Conservation (phyloP, 1,140 invertebrate genomes). For the Aricia agestis region DNA sequence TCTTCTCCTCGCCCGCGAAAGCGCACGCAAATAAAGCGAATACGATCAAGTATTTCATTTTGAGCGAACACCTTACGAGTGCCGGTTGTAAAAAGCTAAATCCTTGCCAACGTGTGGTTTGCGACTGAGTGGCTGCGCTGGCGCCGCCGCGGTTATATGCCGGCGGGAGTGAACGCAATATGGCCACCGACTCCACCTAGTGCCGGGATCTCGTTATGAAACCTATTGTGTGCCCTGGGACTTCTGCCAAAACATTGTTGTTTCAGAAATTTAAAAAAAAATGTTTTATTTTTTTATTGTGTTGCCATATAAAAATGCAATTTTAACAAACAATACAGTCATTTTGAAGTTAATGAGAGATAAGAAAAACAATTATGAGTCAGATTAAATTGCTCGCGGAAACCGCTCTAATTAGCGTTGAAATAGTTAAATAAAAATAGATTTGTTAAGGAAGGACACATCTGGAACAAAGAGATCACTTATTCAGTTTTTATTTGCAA, state of each 20-base stretch:
- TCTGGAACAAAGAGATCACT: not conserved
- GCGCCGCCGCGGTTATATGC: slow-evolving; percentile 18
- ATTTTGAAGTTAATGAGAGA: slow-evolving; percentile 1
- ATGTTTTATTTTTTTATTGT: not conserved
- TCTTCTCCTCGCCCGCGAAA: slow-evolving; percentile 78
- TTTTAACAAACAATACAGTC: not conserved
- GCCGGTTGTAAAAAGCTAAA: slow-evolving; percentile 43
- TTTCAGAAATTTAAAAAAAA: not conserved
- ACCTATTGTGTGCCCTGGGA: slow-evolving; percentile 9
- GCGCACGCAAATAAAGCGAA: slow-evolving; percentile 76
- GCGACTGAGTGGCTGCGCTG: slow-evolving; percentile 19
- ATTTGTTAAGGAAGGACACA: not conserved
- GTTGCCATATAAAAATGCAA: slow-evolving; percentile 4
- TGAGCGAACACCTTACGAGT: slow-evolving; percentile 51
- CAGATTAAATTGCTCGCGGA: slow-evolving; percentile 8
- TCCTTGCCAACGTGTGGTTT: slow-evolving; percentile 15
- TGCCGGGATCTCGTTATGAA: slow-evolving; percentile 7
- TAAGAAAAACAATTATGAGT: slow-evolving; percentile 5
- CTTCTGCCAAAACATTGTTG: not conserved
- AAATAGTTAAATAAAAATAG: not conserved
- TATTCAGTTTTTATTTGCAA: not conserved
- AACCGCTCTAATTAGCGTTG: not conserved
- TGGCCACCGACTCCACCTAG: slow-evolving; percentile 9
- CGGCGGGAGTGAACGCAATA: slow-evolving; percentile 21
- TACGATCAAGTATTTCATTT: slow-evolving; percentile 71